Percentiles rank a stretch among this genome's conserved stretches.
phyloP scores from a whole-genome alignment of 2,888 invertebrate genomes.

The Chrysolina haemoptera region DNA sequence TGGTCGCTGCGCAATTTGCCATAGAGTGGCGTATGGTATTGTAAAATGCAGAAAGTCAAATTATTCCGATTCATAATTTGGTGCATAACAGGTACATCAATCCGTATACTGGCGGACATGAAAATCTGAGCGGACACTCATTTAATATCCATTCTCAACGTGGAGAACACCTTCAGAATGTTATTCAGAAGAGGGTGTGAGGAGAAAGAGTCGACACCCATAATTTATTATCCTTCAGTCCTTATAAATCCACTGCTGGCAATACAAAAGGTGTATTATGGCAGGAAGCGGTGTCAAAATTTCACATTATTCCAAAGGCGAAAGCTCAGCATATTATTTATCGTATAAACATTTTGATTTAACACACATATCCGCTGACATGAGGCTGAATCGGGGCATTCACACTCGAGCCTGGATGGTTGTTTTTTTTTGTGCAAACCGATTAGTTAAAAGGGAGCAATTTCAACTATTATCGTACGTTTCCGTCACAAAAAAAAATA shows the following conservation, averaged over 20 bases:
- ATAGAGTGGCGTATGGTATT: too few species aligned
- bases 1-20: too few species aligned
- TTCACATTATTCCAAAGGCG: slow-evolving; percentile 9
- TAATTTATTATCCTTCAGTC: slow-evolving; percentile 8
- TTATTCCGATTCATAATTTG: too few species aligned
- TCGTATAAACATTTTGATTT: not conserved
- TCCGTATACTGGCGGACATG: not conserved
- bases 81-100: not conserved
- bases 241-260: slow-evolving; percentile 2
- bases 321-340: slow-evolving; percentile 18
- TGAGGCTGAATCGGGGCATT: too few species aligned
- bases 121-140: slow-evolving; percentile 4
- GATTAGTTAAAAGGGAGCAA: too few species aligned
- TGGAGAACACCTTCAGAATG: slow-evolving; percentile 5
- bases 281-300: slow-evolving; percentile 11
- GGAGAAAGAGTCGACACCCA: slow-evolving; percentile 1
- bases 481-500: too few species aligned
- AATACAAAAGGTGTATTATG: slow-evolving; percentile 7
- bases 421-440: too few species aligned
- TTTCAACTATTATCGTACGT: too few species aligned
- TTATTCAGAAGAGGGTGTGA: not conserved
- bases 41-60: too few species aligned
- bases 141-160: slow-evolving; percentile 7
- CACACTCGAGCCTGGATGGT: too few species aligned
- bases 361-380: too few species aligned